phyloP scores from a whole-genome alignment of 2,113 vertebrate species.

The Atrichornis clamosus region DNA sequence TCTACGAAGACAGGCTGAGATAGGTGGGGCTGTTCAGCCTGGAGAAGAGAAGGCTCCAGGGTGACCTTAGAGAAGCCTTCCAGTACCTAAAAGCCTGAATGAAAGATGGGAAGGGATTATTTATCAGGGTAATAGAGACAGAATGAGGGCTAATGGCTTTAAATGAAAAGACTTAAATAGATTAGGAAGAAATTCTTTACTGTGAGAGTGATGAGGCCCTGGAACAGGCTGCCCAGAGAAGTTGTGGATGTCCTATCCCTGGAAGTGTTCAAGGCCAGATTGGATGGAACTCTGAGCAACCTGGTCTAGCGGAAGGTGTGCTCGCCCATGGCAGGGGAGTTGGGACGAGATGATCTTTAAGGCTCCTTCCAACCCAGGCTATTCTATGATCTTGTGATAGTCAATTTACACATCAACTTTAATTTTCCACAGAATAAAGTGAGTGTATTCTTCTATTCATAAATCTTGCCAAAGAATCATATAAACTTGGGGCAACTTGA shows the following conservation, averaged over 20 bases:
- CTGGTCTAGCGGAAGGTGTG: neutral
- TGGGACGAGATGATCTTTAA: neutral
- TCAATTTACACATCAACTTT: neutral
- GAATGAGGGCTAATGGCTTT: fast-evolving
- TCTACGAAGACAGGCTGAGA: neutral
- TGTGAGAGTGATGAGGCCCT: neutral
- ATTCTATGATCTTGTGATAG: neutral
- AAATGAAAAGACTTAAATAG: neutral
- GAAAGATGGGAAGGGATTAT: neutral
- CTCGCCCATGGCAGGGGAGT: neutral
- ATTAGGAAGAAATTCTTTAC: neutral
- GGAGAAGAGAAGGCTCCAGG: neutral
- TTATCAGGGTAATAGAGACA: neutral
- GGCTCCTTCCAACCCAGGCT: neutral
- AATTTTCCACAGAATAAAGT: neutral
- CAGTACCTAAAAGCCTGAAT: neutral
- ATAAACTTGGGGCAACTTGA: neutral
- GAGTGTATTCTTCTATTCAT: neutral
- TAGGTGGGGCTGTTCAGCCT: neutral
- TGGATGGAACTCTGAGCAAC: neutral
- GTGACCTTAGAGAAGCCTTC: neutral
- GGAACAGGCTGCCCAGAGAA: neutral
- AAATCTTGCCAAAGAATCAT: neutral
- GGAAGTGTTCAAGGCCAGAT: neutral
- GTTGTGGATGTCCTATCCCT: fast-evolving